Evolutionary conservation across 2,888 invertebrate species (phyloP), one percentile per base, ranked within the genome.

Genomic region (Agriotes lineatus): DNA sequence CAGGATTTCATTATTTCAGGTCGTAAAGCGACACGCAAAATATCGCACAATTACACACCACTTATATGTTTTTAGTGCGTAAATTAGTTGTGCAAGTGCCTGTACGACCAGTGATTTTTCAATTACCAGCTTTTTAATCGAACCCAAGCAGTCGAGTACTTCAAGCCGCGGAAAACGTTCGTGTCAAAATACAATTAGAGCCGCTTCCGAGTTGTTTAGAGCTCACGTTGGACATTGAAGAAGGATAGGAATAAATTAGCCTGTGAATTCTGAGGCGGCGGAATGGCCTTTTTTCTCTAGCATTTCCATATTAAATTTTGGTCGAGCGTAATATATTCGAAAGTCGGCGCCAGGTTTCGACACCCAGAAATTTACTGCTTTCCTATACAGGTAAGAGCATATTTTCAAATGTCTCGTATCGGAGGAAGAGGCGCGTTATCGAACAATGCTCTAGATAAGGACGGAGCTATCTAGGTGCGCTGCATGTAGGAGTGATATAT

Each of bases 281-380:
- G n/a, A n/a, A n/a, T n/a, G n/a, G n/a, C n/a, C 19, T 19, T 35
- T 52, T 30, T 25, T 35, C 16, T 52, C 9, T 25, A 16, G 22
- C 19, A 30, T 35, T 52, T 33, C 52, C 52, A 39, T 57, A 57
- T 10, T 6, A 10, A 52, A 52, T 33, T 14, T 52, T 18, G 52
- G 50, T 1, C 50, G 45, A 19, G 52, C 25, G 52, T 67, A 67
- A 61, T 59, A 45, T 61, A 67, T 62, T 45, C 52, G 37, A 48
- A 50, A 48, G 69, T 42, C 59, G 69, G 69, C 69, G 69, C 69
- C 69, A 69, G 50, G 59, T 22, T 64, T 67, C 64, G 69, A 52
- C 69, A 64, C 64, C 45, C 42, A 37, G 22, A 64, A 63, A 69
- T 69, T 64, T 64, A 69, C 44, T 52, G 45, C 44, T 42, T 63